Evolutionary conservation across 2,888 invertebrate genomes (phyloP).

Genomic region (Tenthredo mesomela): DNA sequence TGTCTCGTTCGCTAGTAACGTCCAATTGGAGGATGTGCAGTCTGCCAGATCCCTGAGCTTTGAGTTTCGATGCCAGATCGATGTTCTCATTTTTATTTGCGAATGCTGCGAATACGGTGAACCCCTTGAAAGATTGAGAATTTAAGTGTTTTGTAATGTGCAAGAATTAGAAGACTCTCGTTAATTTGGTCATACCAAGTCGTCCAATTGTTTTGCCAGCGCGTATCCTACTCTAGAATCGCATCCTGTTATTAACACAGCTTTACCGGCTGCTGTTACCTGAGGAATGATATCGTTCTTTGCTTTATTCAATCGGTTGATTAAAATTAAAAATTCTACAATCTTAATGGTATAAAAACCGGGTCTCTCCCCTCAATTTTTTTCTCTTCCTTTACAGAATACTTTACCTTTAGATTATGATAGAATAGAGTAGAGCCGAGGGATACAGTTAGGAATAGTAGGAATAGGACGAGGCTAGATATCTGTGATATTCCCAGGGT

Average conservation of each 20-base stretch:
- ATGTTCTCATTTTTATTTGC: conserved; percentile 84
- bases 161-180: background rate
- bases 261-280: conserved; percentile 91
- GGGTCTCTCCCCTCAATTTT: background rate
- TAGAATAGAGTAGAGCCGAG: conserved; percentile 90
- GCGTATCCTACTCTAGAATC: conserved; percentile 88
- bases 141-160: background rate
- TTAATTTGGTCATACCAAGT: conserved; percentile 79
- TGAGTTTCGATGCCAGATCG: conserved; percentile 85
- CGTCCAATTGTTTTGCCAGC: conserved; percentile 89
- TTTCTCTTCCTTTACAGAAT: background rate
- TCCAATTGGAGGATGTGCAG: conserved; percentile 88
- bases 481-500: conserved; percentile 87
- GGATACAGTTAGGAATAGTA: conserved; percentile 86
- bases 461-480: conserved; percentile 88
- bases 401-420: conserved; percentile 90
- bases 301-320: background rate
- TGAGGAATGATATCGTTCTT: conserved; percentile 71
- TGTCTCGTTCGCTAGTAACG: conserved; percentile 88
- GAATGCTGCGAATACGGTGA: conserved; percentile 94
- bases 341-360: background rate
- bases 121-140: conserved; percentile 79
- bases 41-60: conserved; percentile 88
- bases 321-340: background rate
- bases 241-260: conserved; percentile 91